A percentile compares a stretch with the other conserved stretches of the same genome.
These are phyloP conservation scores for Trissoscelio sp. DNA, from an alignment of 2,888 invertebrate genomes.

Conservation along the genomic window DNA sequence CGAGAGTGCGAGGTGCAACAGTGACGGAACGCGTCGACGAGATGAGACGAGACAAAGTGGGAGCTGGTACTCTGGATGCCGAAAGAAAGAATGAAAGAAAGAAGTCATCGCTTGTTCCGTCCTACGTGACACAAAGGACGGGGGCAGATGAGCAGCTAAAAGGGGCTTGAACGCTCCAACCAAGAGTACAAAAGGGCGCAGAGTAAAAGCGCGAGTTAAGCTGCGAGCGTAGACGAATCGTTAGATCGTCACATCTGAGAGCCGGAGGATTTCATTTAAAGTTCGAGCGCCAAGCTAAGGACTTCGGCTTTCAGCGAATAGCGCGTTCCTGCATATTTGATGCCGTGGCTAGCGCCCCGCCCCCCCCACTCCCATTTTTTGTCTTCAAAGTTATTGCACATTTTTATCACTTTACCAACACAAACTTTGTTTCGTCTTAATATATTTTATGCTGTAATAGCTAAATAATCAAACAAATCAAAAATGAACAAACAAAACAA, in stretches of 20 bases:
- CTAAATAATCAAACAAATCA: too few species aligned
- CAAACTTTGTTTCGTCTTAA: neutral
- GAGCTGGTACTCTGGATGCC: slow-evolving; percentile 12
- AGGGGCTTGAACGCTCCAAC: slow-evolving; percentile 63
- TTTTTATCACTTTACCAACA: neutral
- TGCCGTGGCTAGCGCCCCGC: slow-evolving; percentile 8
- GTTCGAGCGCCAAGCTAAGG: slow-evolving; percentile 41
- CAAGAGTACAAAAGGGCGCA: slow-evolving; percentile 66
- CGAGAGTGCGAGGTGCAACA: neutral
- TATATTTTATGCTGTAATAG: neutral
- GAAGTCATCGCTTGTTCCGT: slow-evolving; percentile 66
- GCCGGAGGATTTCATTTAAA: slow-evolving; percentile 66
- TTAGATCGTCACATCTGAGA: slow-evolving; percentile 62
- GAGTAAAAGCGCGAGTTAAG: slow-evolving; percentile 64
- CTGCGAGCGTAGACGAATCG: slow-evolving; percentile 63
- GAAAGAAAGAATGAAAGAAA: slow-evolving; percentile 53
- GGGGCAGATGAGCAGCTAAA: slow-evolving; percentile 68
- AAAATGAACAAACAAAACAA: too few species aligned
- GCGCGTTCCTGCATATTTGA: slow-evolving; percentile 52
- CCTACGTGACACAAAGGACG: slow-evolving; percentile 65
- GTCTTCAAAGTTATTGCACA: neutral
- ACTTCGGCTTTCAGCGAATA: slow-evolving; percentile 11
- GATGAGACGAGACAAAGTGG: slow-evolving; percentile 44
- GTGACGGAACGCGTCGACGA: slow-evolving; percentile 26
- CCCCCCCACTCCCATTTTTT: neutral